Conservation (phyloP, 2,888 invertebrate species). For the Scelioninae gen. 1 region DNA sequence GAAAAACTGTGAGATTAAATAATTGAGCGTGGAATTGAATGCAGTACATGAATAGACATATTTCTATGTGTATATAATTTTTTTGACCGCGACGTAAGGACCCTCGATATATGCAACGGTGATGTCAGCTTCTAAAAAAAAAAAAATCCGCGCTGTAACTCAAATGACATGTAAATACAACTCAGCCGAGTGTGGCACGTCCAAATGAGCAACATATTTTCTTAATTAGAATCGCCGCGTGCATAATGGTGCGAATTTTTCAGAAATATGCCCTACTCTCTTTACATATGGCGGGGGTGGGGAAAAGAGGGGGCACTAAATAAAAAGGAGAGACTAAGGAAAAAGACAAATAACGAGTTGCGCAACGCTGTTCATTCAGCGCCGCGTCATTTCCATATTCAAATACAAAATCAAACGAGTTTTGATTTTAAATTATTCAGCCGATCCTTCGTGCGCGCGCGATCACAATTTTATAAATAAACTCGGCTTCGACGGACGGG, state of each 20-base stretch:
- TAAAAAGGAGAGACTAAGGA: conserved; percentile 39
- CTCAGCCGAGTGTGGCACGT: conserved; percentile 47
- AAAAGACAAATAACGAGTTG: conserved; percentile 56
- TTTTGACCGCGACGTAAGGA: too few species aligned
- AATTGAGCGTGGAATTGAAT: too few species aligned
- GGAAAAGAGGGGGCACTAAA: too few species aligned
- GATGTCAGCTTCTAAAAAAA: conserved; percentile 60
- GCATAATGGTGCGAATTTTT: conserved; percentile 45
- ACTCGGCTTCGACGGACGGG: conserved; percentile 46
- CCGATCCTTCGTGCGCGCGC: conserved; percentile 49
- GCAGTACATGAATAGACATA: too few species aligned
- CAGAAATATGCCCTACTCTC: conserved; percentile 33
- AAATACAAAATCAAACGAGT: conserved; percentile 57
- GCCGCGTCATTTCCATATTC: conserved; percentile 53
- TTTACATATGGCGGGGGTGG: too few species aligned
- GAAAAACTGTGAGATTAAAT: too few species aligned
- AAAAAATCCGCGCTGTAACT: conserved; percentile 45
- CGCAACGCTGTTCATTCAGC: conserved; percentile 51
- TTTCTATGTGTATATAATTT: too few species aligned
- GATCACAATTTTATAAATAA: conserved; percentile 59
- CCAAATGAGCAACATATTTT: conserved; percentile 54
- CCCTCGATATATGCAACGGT: conserved; percentile 51
- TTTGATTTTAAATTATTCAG: conserved; percentile 62
- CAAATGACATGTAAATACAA: conserved; percentile 58
- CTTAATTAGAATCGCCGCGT: conserved; percentile 59